A percentile compares a stretch with the other conserved stretches of the same genome.
phyloP scores from a whole-genome alignment of 2,797 vertebrate genomes.

The Miichthys miiuy region DNA sequence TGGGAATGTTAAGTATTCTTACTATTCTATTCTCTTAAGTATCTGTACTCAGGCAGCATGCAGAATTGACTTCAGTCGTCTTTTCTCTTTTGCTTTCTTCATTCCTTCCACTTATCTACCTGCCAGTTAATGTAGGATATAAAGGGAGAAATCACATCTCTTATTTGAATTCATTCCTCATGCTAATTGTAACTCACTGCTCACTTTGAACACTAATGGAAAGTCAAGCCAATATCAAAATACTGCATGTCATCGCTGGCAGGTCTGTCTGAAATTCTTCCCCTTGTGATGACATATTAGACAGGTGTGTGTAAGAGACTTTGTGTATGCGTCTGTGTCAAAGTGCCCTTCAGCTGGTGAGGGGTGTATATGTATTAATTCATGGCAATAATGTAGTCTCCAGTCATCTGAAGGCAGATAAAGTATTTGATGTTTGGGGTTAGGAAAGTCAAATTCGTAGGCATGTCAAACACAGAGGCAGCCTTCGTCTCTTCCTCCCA shows the following conservation, averaged over 20 bases:
- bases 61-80: slow-evolving; percentile 31
- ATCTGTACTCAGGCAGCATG: slow-evolving; percentile 26
- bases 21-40: neutral
- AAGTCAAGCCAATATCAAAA: slow-evolving; percentile 61
- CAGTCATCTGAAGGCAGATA: slow-evolving; percentile 36
- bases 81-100: slow-evolving; percentile 1
- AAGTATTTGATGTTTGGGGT: slow-evolving; percentile 57
- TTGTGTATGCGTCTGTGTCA: slow-evolving; percentile 27
- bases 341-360: slow-evolving; percentile 35
- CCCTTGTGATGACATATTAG: slow-evolving; percentile 20
- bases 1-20: slow-evolving; percentile 24
- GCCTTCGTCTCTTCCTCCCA: slow-evolving; percentile 20
- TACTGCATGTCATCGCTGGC: slow-evolving; percentile 40
- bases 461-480: slow-evolving; percentile 48
- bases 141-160: slow-evolving; percentile 39
- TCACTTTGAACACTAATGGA: slow-evolving; percentile 63
- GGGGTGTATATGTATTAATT: slow-evolving; percentile 50
- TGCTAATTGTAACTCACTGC: slow-evolving; percentile 27
- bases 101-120: slow-evolving; percentile 13
- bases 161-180: slow-evolving; percentile 51
- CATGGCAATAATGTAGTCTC: slow-evolving; percentile 37
- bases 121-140: slow-evolving; percentile 42
- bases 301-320: slow-evolving; percentile 8
- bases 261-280: slow-evolving; percentile 39
- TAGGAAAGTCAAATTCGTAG: slow-evolving; percentile 45